Base-by-base conservation (phyloP, 2,797 vertebrate genomes). In the Carapus acus region DNA sequence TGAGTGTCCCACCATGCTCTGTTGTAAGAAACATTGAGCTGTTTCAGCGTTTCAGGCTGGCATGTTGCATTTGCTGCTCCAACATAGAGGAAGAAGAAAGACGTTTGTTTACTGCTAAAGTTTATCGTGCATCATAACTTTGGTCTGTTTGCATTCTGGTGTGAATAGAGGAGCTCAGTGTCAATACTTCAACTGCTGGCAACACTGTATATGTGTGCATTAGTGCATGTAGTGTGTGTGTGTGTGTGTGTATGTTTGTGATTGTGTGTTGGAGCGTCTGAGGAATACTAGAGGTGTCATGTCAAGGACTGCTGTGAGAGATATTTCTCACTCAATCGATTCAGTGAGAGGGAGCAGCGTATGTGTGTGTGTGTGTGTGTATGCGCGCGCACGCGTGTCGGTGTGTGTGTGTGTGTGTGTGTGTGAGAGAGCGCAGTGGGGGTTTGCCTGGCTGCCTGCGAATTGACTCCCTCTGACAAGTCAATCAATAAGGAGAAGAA, bases 401-500 rank as follows among this genome's bases (percentile, higher is more conserved):
- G 9, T 27, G 24, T 13, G 14, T 13, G 8, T 33, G 31, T 69
- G 58, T 41, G 49, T 54, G 58, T 37, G 36, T 34, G 58, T 67
- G 69, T 43, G 2, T n/a, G n/a, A n/a, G n/a, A n/a, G n/a, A n/a
- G n/a, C n/a, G 58, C 67, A 50, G 74, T 49, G 21, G 52, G 61
- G 62, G 47, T 70, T 50, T 40, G 59, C 70, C 62, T 62, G 58
- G 48, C 59, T 52, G 33, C 18, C 21, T 34, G 69, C 62, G 64
- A 69, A 59, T 46, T 71, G 79, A 79, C 43, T 21, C 65, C 56
- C 60, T 77, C 66, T 62, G 83, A 84, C 81, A 77, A 80, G 71
- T 77, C 74, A 74, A 80, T 86, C 81, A 59, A 86, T 86, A 62
- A 56, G 53, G 60, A 71, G 58, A 67, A 73, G 69, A 76, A 54